Percentiles rank a stretch among this genome's conserved stretches.
These are phyloP conservation scores for Amiota communis DNA, from an alignment of 2,888 invertebrate species.

Conservation along the genomic window DNA sequence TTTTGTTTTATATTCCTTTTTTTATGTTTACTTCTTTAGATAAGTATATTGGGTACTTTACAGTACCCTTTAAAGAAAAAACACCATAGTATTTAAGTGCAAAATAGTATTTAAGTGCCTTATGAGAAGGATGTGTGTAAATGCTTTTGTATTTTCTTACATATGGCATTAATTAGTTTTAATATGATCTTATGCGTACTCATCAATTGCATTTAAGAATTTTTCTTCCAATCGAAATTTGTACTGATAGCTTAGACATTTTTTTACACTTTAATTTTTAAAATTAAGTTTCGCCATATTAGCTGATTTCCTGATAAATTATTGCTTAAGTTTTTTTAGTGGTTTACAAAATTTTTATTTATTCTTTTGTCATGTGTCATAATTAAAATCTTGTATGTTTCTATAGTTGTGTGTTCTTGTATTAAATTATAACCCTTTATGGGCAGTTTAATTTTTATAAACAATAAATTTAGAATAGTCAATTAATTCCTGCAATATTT, in stretches of 20 bases:
- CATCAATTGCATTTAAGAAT: constrained; percentile 39
- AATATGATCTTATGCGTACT: constrained; percentile 32
- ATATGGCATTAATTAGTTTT: not conserved
- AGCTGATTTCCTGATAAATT: not conserved
- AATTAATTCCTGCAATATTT: too few relatives aligned
- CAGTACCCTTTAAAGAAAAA: constrained; percentile 48
- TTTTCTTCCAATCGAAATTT: constrained; percentile 59
- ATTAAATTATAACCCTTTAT: too few relatives aligned
- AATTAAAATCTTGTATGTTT: too few relatives aligned
- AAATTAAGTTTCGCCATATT: constrained; percentile 10
- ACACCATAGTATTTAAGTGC: constrained; percentile 38
- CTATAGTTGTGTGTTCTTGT: too few relatives aligned
- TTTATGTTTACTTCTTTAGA: constrained; percentile 20
- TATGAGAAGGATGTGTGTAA: too few relatives aligned
- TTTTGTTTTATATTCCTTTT: not conserved
- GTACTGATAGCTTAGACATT: constrained; percentile 60
- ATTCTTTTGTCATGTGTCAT: too few relatives aligned
- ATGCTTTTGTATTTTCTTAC: not conserved
- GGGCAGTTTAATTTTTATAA: too few relatives aligned
- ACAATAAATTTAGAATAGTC: too few relatives aligned
- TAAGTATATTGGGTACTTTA: constrained; percentile 29
- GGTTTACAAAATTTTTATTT: not conserved
- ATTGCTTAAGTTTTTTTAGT: not conserved
- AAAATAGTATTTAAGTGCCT: constrained; percentile 16
- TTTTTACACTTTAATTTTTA: constrained; percentile 29